phyloP scores from a whole-genome alignment of 2,797 vertebrate species.

The Australoheros facetus region DNA sequence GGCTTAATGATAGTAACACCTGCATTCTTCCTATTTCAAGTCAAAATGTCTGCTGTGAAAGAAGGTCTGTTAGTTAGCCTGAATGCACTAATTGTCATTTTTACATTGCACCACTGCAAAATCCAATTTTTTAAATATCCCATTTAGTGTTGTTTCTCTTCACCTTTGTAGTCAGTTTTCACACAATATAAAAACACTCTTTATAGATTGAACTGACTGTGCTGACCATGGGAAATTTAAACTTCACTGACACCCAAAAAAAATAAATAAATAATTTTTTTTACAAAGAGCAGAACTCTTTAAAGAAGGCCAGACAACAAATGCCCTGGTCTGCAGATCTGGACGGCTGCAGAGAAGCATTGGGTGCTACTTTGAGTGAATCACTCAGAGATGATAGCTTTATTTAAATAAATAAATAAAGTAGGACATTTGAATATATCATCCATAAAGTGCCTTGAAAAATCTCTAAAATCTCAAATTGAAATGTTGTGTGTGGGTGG shows the following conservation, averaged over 20 bases:
- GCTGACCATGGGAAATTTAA: background rate
- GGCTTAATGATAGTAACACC: background rate
- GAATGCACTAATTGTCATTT: background rate
- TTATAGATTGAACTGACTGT: background rate
- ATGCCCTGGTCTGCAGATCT: constrained; percentile 10
- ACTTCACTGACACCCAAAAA: background rate
- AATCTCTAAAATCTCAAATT: constrained; percentile 64
- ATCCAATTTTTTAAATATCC: background rate
- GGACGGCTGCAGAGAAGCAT: background rate
- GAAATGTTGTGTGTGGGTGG: constrained; percentile 63
- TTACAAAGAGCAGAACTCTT: background rate
- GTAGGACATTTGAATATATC: constrained; percentile 54
- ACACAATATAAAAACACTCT: background rate
- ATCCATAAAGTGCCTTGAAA: constrained; percentile 57
- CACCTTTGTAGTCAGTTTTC: background rate
- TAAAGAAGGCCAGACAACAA: background rate
- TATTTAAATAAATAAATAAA: constrained; percentile 11
- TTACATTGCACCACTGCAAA: background rate
- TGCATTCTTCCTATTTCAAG: background rate
- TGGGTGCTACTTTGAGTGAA: constrained; percentile 21
- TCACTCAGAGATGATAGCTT: constrained; percentile 16
- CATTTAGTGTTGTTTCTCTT: background rate
- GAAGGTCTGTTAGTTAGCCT: background rate
- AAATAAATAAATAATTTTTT: background rate
- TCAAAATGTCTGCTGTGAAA: background rate